Conservation (phyloP, 2,113 vertebrate species). For the Amphilophus citrinellus region DNA sequence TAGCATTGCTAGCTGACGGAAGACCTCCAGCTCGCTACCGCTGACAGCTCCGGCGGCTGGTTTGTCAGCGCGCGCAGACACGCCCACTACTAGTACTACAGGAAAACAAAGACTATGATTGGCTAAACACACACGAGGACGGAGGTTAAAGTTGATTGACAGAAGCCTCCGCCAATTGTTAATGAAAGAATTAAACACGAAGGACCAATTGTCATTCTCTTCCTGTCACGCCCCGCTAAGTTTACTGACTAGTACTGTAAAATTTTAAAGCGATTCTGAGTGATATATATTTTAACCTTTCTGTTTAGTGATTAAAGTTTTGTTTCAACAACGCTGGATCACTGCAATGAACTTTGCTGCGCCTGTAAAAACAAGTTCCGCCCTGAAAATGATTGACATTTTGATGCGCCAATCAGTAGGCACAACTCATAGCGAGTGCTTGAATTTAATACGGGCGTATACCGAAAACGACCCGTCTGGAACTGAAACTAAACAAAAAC, state of each 20-base stretch:
- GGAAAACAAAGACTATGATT: conserved; percentile 83
- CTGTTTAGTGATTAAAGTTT: rapidly evolving
- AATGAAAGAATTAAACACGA: not conserved
- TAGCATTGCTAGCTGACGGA: conserved; percentile 61
- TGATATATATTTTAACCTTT: rapidly evolving
- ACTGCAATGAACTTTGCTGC: not conserved
- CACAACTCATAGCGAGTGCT: not conserved
- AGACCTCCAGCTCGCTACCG: conserved; percentile 23
- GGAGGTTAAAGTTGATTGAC: conserved; percentile 50
- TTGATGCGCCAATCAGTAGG: conserved; percentile 38
- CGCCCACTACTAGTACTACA: conserved; percentile 75
- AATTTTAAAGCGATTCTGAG: not conserved
- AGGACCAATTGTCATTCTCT: conserved; percentile 68
- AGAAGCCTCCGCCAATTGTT: conserved; percentile 39
- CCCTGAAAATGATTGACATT: conserved; percentile 51
- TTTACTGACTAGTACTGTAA: not conserved
- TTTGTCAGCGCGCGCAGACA: conserved; percentile 65
- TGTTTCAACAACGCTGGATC: not conserved
- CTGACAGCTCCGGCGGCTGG: conserved; percentile 69
- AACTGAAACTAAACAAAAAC: not conserved
- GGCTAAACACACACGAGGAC: conserved; percentile 48
- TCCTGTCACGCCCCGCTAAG: conserved; percentile 31
- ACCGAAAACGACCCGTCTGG: not conserved
- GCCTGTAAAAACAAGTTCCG: not conserved
- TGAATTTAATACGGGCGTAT: not conserved